Evolutionary conservation across 2,797 vertebrate species (phyloP), one percentile per base, ranked within the genome.

Genomic region (Allobates femoralis): DNA sequence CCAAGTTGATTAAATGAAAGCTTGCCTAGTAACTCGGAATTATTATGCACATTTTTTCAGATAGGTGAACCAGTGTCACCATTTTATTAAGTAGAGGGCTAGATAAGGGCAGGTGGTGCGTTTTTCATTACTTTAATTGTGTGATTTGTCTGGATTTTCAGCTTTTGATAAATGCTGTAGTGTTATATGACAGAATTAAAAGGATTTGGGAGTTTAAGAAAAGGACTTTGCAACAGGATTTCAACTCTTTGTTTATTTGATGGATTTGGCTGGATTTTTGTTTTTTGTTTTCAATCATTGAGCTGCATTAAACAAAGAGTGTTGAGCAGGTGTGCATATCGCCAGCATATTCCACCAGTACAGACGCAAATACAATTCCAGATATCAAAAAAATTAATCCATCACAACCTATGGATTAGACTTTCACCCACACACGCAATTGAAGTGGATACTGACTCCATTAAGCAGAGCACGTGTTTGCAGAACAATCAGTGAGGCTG

Each of bases 51-150:
- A 84, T 85, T 81, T 74, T 81, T 85, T 85, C n/a, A 88, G 83
- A 81, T 88, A 88, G 87, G 87, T 88, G 78, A 81, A 85, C 60
- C 86, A 84, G 60, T 85, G 83, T 85, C 83, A 89, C 90, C 85
- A 87, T 92, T 93, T 90, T 90, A 89, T 91, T 94, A 92, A 92
- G 91, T 91, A 87, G 90, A 92, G 88, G 91, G 91, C 91, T 86
- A 89, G 90, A 90, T 91, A 91, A 93, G 92, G 92, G 83, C 91
- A 93, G 91, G 93, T 93, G 92, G 92, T 89, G 87, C 92, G 89
- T 90, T 94, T 95, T 95, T 95, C 95, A 95, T 95, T 95, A 95
- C 92, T 95, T 93, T 95, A 95, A 95, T 95, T 95, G 94, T 93
- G 93, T 89, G 94, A 95, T 95, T 95, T 95, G 93, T 95, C 94